Evolutionary conservation across 2,888 invertebrate genomes (phyloP).

Genomic region (Drosophila parthenogenetica): DNA sequence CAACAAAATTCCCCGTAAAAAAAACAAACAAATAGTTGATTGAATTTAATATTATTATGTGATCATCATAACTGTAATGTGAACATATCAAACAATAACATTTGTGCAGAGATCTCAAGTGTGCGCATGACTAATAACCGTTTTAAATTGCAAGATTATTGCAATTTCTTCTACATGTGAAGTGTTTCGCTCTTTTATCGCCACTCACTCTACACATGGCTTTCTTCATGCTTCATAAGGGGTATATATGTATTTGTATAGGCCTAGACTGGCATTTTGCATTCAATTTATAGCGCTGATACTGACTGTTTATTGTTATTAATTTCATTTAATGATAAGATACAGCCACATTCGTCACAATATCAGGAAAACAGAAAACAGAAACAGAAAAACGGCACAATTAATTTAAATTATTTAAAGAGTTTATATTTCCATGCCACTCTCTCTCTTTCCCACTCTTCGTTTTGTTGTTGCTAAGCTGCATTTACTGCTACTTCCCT

Average conservation of each 20-base stretch:
- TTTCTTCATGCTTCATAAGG: constrained; percentile 33
- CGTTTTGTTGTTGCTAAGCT: constrained; percentile 50
- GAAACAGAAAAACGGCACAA: not conserved
- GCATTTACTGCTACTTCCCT: constrained; percentile 18
- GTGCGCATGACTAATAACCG: constrained; percentile 57
- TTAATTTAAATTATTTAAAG: not conserved
- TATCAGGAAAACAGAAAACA: constrained; percentile 19
- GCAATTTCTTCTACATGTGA: constrained; percentile 21
- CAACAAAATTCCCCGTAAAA: constrained; percentile 32
- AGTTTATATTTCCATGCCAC: not conserved
- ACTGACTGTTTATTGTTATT: constrained; percentile 18
- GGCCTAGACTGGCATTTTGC: constrained; percentile 17
- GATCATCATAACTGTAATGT: constrained; percentile 24
- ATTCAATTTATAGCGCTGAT: constrained; percentile 14
- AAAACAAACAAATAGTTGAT: constrained; percentile 11
- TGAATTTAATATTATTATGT: constrained; percentile 28
- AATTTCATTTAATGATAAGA: constrained; percentile 37
- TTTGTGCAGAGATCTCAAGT: not conserved
- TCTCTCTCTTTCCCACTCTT: not conserved
- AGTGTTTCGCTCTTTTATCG: constrained; percentile 33
- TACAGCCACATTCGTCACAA: constrained; percentile 17
- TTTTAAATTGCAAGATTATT: constrained; percentile 47
- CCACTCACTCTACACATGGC: constrained; percentile 33
- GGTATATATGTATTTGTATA: constrained; percentile 1
- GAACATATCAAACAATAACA: constrained; percentile 11